phyloP scores from a whole-genome alignment of 2,113 vertebrate genomes.

The Lycaon pictus region DNA sequence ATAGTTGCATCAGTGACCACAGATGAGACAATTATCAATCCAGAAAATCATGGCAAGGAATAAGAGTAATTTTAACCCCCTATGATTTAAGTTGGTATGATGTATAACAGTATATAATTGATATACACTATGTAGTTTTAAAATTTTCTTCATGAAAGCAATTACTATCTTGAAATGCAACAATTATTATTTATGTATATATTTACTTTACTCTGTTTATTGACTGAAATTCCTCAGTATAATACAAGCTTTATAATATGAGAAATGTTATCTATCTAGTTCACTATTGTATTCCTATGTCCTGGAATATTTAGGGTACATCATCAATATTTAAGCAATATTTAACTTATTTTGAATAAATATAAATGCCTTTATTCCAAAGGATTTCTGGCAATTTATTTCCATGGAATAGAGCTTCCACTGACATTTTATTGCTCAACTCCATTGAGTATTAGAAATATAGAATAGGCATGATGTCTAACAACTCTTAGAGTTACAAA shows the following conservation, averaged over 20 bases:
- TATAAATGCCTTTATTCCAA: not conserved
- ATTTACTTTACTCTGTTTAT: not conserved
- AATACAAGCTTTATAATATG: not conserved
- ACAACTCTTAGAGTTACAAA: not conserved
- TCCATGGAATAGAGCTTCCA: not conserved
- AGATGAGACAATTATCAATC: not conserved
- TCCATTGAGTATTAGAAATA: not conserved
- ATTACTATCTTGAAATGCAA: not conserved
- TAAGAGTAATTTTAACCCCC: not conserved
- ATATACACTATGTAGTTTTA: not conserved
- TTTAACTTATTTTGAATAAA: not conserved
- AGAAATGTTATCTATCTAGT: not conserved
- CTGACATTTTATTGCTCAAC: not conserved
- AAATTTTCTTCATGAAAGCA: not conserved
- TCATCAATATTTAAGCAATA: not conserved
- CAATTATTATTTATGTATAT: not conserved
- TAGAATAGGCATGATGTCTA: not conserved
- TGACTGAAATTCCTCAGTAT: not conserved
- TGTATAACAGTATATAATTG: not conserved
- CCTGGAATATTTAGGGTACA: not conserved
- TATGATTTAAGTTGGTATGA: not conserved
- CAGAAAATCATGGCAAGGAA: not conserved
- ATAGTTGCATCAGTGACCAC: not conserved
- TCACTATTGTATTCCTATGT: not conserved
- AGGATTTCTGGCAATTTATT: not conserved